Evolutionary conservation across 2,113 vertebrate genomes (phyloP).

Genomic region (Nicator chloris): DNA sequence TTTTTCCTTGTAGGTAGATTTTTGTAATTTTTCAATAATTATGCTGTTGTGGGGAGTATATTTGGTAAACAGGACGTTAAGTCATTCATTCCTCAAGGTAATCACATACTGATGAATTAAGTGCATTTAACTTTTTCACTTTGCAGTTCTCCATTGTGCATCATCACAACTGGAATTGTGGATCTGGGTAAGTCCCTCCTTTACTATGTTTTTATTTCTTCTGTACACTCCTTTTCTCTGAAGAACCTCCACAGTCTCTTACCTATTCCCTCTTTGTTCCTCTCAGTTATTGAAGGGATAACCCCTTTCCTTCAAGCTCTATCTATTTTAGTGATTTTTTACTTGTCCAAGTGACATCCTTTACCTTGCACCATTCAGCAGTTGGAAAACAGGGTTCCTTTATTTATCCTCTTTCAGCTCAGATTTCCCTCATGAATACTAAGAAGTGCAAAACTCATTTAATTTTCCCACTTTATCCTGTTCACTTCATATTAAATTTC

Average conservation of each 20-base stretch:
- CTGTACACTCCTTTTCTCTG: background rate
- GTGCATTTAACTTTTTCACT: background rate
- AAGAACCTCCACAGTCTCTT: background rate
- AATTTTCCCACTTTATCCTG: constrained; percentile 32
- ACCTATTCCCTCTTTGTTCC: background rate
- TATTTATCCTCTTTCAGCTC: constrained; percentile 12
- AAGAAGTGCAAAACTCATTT: constrained; percentile 35
- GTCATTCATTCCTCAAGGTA: background rate
- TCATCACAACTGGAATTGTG: background rate
- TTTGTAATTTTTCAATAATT: background rate
- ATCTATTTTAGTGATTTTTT: background rate
- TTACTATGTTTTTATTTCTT: background rate
- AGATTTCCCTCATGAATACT: constrained; percentile 12
- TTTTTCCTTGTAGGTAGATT: background rate
- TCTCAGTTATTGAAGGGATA: background rate
- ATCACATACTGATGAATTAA: background rate
- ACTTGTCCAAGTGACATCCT: background rate
- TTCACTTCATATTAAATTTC: constrained; percentile 21
- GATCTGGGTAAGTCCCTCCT: background rate
- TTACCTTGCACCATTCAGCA: background rate
- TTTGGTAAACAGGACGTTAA: background rate
- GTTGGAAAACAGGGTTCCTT: background rate
- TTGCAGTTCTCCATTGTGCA: background rate
- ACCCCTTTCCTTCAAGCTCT: background rate
- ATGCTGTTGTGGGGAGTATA: background rate